Percentiles rank a stretch among this genome's conserved stretches.
Evolutionary conservation across 2,888 invertebrate species (phyloP).

Genomic region (Pemphredon lugubris): DNA sequence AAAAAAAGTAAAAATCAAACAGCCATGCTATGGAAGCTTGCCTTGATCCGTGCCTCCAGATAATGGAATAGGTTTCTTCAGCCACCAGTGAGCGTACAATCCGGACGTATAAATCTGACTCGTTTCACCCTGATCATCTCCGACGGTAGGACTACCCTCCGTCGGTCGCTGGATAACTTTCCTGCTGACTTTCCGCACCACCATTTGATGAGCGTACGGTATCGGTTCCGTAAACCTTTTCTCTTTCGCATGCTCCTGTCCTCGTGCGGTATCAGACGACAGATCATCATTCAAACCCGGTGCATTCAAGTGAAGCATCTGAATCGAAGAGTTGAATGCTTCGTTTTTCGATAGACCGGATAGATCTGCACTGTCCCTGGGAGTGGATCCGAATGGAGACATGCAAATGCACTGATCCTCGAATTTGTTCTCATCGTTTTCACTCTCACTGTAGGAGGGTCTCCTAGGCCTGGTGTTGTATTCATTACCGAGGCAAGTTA

Average conservation of each 20-base stretch:
- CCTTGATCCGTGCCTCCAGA: slow-evolving; percentile 75
- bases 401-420: slow-evolving; percentile 88
- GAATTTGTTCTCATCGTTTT: slow-evolving; percentile 82
- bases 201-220: slow-evolving; percentile 57
- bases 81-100: slow-evolving; percentile 96
- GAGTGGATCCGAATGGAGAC: slow-evolving; percentile 88
- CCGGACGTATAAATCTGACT: slow-evolving; percentile 89
- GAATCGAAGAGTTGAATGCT: no score
- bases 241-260: slow-evolving; percentile 2
- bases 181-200: slow-evolving; percentile 61
- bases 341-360: no score
- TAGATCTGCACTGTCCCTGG: slow-evolving; percentile 85
- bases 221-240: slow-evolving; percentile 71
- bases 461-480: slow-evolving; percentile 46
- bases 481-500: slow-evolving; percentile 57
- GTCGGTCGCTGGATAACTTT: slow-evolving; percentile 5
- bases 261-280: no score
- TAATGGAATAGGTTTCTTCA: slow-evolving; percentile 85
- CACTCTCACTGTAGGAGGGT: slow-evolving; percentile 74
- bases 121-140: slow-evolving; percentile 57
- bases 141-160: neutral
- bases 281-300: no score
- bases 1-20: slow-evolving; percentile 70
- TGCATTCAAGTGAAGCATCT: no score
- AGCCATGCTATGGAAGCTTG: slow-evolving; percentile 81